phyloP scores from a whole-genome alignment of 2,888 invertebrate genomes.

The Philereme transversata region DNA sequence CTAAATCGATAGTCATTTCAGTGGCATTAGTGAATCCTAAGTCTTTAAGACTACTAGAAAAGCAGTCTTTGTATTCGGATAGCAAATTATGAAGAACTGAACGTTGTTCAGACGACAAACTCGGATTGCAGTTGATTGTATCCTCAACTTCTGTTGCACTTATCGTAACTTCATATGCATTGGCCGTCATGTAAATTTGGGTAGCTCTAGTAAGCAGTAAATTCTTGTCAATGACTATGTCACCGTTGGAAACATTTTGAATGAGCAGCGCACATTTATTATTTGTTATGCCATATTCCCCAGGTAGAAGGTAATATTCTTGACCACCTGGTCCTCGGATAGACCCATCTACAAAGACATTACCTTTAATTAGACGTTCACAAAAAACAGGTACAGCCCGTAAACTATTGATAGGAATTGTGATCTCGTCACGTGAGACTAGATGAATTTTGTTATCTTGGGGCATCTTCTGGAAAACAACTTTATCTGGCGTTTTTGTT shows the following conservation, averaged over 20 bases:
- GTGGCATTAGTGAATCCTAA: not conserved
- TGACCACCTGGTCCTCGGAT: not conserved
- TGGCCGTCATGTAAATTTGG: not conserved
- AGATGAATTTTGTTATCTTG: not conserved
- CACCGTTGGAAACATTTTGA: not conserved
- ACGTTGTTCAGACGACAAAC: not conserved
- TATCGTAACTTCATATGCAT: not conserved
- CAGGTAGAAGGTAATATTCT: not conserved
- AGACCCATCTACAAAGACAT: not conserved
- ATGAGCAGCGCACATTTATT: not conserved
- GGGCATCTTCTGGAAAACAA: not conserved
- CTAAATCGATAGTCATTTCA: not conserved
- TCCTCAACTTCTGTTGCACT: not conserved
- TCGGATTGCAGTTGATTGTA: not conserved
- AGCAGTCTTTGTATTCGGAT: not conserved
- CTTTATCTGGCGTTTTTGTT: not conserved
- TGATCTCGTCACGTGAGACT: not conserved
- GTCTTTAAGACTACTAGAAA: not conserved
- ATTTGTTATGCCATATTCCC: not conserved
- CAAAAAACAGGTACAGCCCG: not conserved
- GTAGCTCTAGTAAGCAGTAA: not conserved
- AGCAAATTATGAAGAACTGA: not conserved
- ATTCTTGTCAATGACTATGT: not conserved
- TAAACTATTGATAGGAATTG: not conserved
- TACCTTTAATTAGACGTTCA: not conserved